Conservation (phyloP, 2,888 invertebrate genomes). For the Ctenicera cuprea region DNA sequence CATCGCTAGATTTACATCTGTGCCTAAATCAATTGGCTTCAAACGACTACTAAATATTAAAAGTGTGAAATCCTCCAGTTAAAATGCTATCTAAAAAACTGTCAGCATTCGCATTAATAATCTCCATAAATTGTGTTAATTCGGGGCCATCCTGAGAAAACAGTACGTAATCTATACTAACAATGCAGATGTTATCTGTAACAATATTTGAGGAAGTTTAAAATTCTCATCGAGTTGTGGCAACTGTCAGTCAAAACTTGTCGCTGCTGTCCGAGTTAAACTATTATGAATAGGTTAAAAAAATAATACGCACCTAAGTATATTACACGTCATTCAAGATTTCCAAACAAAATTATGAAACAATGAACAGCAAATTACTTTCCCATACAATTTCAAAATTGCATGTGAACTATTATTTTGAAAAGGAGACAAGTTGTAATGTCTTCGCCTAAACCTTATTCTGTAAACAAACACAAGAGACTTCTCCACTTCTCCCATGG, state of each 20-base stretch:
- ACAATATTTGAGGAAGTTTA: neutral
- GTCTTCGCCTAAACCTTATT: too few species aligned
- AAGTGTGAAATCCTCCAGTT: conserved; percentile 1
- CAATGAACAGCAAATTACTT: conserved; percentile 17
- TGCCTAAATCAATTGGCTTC: neutral
- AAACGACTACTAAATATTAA: neutral
- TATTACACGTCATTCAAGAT: conserved; percentile 13
- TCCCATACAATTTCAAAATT: conserved; percentile 40
- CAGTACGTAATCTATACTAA: neutral
- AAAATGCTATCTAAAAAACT: neutral
- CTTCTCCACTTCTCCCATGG: neutral
- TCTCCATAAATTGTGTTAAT: neutral
- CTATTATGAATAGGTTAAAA: conserved; percentile 17
- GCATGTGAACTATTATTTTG: conserved; percentile 40
- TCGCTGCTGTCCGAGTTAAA: neutral
- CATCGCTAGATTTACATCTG: neutral
- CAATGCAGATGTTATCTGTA: conserved; percentile 22
- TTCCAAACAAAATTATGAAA: conserved; percentile 30
- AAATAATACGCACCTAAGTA: neutral
- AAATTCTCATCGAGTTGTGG: conserved; percentile 14
- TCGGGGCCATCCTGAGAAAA: conserved; percentile 12
- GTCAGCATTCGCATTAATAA: neutral
- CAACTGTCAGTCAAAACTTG: conserved; percentile 14
- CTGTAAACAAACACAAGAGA: neutral
- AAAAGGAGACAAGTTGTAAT: conserved; percentile 14